Evolutionary conservation across 2,113 vertebrate species (phyloP).

Genomic region (Orthonyx spaldingii): DNA sequence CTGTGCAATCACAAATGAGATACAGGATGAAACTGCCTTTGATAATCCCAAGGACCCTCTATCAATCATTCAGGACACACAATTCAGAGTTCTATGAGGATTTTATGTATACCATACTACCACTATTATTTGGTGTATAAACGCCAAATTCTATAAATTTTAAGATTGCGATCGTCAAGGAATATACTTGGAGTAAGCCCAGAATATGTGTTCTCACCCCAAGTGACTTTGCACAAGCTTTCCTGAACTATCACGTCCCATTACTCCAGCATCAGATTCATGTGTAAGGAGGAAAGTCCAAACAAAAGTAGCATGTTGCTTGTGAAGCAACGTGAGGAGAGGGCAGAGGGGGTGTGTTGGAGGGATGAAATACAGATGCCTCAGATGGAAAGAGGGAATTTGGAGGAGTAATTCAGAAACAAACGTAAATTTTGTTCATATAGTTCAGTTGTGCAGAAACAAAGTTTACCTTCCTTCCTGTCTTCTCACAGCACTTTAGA

Average conservation of each 20-base stretch:
- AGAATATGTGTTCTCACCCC: background rate
- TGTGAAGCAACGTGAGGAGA: background rate
- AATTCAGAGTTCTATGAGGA: background rate
- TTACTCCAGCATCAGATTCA: background rate
- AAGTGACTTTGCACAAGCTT: background rate
- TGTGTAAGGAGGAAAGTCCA: background rate
- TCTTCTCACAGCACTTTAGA: background rate
- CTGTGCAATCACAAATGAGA: background rate
- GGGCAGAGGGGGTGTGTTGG: background rate
- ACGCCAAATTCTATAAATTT: background rate
- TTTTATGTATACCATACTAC: background rate
- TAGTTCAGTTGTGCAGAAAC: background rate
- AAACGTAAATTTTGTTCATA: background rate
- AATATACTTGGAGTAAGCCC: background rate
- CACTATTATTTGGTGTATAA: background rate
- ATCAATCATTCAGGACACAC: background rate
- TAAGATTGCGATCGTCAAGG: background rate
- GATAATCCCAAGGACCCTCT: background rate
- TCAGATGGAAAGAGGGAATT: background rate
- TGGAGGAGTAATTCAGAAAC: background rate
- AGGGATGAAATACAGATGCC: background rate
- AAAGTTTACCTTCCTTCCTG: background rate
- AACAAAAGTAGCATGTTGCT: background rate
- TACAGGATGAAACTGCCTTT: background rate
- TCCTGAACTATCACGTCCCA: background rate